Conservation (phyloP, 2,797 vertebrate species). For the Clamator glandarius region DNA sequence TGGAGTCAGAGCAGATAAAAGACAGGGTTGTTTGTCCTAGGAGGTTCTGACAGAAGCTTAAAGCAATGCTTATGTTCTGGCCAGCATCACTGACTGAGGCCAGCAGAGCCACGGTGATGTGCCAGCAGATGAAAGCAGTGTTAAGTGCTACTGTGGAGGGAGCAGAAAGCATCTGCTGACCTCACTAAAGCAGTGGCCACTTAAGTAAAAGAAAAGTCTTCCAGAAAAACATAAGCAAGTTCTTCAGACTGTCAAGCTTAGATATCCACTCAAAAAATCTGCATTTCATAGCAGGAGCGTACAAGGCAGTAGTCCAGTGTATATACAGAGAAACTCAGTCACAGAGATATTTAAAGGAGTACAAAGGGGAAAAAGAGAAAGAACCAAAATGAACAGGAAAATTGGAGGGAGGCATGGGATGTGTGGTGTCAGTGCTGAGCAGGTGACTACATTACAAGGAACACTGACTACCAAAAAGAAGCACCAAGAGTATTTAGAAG, state of each 20-base stretch:
- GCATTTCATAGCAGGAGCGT: not conserved
- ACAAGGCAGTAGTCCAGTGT: not conserved
- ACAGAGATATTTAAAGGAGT: not conserved
- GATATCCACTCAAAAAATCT: not conserved
- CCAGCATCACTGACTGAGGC: not conserved
- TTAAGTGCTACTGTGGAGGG: conserved; percentile 9
- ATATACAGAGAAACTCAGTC: not conserved
- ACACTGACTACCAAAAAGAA: not conserved
- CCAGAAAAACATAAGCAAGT: conserved; percentile 2
- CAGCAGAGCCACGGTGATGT: conserved; percentile 8
- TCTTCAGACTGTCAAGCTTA: not conserved
- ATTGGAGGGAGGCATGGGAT: not conserved
- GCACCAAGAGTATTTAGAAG: not conserved
- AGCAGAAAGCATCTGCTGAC: conserved; percentile 21
- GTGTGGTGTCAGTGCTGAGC: not conserved
- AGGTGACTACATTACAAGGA: not conserved
- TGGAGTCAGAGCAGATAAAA: not conserved
- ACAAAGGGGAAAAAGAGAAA: not conserved
- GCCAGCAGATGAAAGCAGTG: conserved; percentile 35
- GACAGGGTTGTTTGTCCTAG: not conserved
- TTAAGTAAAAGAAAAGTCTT: not conserved
- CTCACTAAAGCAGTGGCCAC: not conserved
- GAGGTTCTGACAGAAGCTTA: conserved; percentile 7
- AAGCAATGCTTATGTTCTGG: conserved; percentile 14
- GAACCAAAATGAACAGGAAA: not conserved